Evolutionary conservation across 53 echinoderm and acorn worm genomes (phyloP), one percentile per base, ranked within the genome.

Genomic region (Echinometra lucunter): DNA sequence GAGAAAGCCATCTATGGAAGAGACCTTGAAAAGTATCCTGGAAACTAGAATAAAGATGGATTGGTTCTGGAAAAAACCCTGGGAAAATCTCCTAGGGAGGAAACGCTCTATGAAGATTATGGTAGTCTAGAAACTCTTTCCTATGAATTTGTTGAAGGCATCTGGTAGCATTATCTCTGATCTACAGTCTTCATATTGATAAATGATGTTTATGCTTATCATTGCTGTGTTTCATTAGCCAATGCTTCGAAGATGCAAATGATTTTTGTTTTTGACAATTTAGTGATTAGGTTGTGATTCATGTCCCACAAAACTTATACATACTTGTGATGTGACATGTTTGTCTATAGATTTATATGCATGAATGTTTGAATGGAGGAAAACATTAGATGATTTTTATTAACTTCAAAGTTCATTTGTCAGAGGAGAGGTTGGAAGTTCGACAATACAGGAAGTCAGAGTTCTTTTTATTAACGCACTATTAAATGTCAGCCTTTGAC

Each of bases 31-130:
- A 85, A 12, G n/a, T 85, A 85, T 35, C 85, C 30, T 49, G 85
- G 85, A 85, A 85, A 42, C 78, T 38, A 78, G 21, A 49, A 49
- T 45, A 49, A 28, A 85, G 49, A 85, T 85, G 85, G 85, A 49
- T 85, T 85, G 28, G 11, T 85, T 85, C 85, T 85, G 27, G n/a
- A 85, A 47, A 85, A 85, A 85, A 49, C 85, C 85, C 47, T 49
- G 85, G 85, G 47, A 85, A 85, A 85, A 27, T 28, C 10, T 19
- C 49, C 49, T 49, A 27, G 49, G 82, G 85, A 8, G 63, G 21
- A 15, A 85, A 85, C 49, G n/a, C 85, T 85, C 28, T 85, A 30
- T n/a, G 85, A 85, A 85, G 85, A 85, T 85, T 85, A 85, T 30
- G 8, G 27, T 49, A 85, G 47, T 85, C 49, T 30, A 47, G 85